phyloP scores from a whole-genome alignment of 2,113 vertebrate species.

The Tiliqua scincoides region DNA sequence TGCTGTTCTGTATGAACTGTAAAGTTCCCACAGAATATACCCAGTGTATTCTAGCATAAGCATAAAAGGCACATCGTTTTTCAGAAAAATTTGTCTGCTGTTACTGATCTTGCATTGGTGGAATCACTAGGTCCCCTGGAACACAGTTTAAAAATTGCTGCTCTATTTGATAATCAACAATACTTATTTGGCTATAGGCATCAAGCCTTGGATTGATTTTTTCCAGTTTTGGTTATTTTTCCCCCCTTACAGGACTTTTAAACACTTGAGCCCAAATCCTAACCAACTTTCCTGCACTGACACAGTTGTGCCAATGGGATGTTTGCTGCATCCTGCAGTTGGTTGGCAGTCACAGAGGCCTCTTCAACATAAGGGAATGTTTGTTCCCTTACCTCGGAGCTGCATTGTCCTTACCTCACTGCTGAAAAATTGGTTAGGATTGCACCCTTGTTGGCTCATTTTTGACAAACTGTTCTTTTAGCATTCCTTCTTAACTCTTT shows the following conservation, averaged over 20 bases:
- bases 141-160: neutral
- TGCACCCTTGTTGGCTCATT: no score
- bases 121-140: neutral
- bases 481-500: neutral
- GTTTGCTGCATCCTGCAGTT: no score
- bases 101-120: neutral
- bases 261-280: no score
- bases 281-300: no score
- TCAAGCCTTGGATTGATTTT: neutral
- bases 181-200: neutral
- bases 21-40: neutral
- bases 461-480: neutral
- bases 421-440: no score
- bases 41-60: neutral
- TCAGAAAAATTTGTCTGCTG: neutral
- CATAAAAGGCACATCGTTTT: neutral
- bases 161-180: neutral
- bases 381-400: no score
- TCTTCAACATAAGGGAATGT: no score
- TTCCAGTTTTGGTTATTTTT: neutral
- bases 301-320: no score
- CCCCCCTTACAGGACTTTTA: slow-evolving; percentile 1
- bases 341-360: no score
- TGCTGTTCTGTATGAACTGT: neutral
- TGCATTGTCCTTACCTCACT: no score